phyloP scores from a whole-genome alignment of 2,888 invertebrate genomes.

The Cistogaster globosa region DNA sequence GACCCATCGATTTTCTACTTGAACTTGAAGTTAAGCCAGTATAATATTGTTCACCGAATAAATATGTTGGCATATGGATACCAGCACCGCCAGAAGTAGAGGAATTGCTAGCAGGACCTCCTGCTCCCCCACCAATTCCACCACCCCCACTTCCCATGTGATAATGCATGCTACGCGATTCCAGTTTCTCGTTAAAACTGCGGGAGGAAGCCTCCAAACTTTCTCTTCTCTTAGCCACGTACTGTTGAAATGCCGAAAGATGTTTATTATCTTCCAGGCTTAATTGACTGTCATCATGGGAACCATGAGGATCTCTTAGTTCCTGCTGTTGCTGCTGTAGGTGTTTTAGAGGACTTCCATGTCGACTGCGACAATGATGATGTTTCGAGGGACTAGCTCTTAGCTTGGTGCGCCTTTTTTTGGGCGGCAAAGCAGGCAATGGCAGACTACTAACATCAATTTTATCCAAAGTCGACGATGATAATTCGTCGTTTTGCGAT shows the following conservation, averaged over 20 bases:
- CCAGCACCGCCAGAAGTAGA: slow-evolving; percentile 64
- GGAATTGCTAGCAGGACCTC: slow-evolving; percentile 64
- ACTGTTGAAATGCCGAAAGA: slow-evolving; percentile 78
- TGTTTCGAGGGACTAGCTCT: slow-evolving; percentile 78
- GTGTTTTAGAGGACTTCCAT: slow-evolving; percentile 59
- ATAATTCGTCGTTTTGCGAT: slow-evolving; percentile 81
- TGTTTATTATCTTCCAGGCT: slow-evolving; percentile 59
- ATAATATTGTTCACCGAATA: slow-evolving; percentile 81
- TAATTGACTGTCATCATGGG: slow-evolving; percentile 39
- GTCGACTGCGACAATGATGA: slow-evolving; percentile 68
- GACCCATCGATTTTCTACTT: slow-evolving; percentile 73
- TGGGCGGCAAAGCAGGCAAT: slow-evolving; percentile 81
- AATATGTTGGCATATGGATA: slow-evolving; percentile 80
- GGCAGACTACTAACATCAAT: slow-evolving; percentile 82
- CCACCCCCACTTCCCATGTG: slow-evolving; percentile 77
- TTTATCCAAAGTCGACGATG: slow-evolving; percentile 80
- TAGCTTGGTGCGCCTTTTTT: slow-evolving; percentile 80
- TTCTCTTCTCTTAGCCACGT: slow-evolving; percentile 80
- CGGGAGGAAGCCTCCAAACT: slow-evolving; percentile 81
- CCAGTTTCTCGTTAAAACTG: slow-evolving; percentile 81
- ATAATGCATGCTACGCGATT: slow-evolving; percentile 83
- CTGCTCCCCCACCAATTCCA: slow-evolving; percentile 73
- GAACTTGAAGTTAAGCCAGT: slow-evolving; percentile 33
- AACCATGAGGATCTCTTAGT: slow-evolving; percentile 56
- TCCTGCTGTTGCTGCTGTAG: slow-evolving; percentile 61